phyloP scores from a whole-genome alignment of 92 coral and sea anemone genomes.

The Epizoanthus illoricatus region DNA sequence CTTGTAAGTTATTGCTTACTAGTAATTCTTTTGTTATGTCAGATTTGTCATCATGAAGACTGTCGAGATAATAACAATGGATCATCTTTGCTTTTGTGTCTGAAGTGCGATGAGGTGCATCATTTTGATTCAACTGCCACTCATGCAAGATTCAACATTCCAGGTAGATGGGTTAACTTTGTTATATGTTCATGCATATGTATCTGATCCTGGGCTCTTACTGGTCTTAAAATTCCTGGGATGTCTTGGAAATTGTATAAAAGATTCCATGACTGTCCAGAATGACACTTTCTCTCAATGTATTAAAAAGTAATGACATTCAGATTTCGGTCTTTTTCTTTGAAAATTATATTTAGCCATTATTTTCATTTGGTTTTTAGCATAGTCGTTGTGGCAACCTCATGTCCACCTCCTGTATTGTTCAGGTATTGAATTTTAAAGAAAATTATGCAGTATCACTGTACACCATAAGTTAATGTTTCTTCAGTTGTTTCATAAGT shows the following conservation, averaged over 20 bases:
- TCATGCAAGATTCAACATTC: conserved; percentile 90
- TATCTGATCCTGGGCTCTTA: too few species aligned
- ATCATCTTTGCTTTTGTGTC: conserved; percentile 74
- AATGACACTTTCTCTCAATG: background rate
- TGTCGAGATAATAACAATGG: conserved; percentile 80
- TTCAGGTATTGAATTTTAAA: too few species aligned
- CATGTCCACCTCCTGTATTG: too few species aligned
- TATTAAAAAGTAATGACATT: too few species aligned
- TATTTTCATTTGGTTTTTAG: too few species aligned
- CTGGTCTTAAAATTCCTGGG: background rate
- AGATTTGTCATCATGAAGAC: conserved; percentile 97
- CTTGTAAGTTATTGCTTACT: background rate
- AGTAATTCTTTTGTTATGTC: background rate
- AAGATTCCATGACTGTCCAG: background rate
- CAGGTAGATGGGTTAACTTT: conserved; percentile 55
- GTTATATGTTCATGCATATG: too few species aligned
- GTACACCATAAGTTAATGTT: too few species aligned
- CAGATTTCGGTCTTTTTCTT: too few species aligned
- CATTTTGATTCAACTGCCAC: conserved; percentile 71
- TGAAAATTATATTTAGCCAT: too few species aligned
- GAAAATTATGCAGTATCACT: too few species aligned
- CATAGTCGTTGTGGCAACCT: too few species aligned
- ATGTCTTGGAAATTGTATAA: background rate
- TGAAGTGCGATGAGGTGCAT: conserved; percentile 85
- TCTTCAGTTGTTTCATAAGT: too few species aligned